phyloP scores from a whole-genome alignment of 37 sponge, comb jelly and placozoan species.

The Bolinopsis microptera region DNA sequence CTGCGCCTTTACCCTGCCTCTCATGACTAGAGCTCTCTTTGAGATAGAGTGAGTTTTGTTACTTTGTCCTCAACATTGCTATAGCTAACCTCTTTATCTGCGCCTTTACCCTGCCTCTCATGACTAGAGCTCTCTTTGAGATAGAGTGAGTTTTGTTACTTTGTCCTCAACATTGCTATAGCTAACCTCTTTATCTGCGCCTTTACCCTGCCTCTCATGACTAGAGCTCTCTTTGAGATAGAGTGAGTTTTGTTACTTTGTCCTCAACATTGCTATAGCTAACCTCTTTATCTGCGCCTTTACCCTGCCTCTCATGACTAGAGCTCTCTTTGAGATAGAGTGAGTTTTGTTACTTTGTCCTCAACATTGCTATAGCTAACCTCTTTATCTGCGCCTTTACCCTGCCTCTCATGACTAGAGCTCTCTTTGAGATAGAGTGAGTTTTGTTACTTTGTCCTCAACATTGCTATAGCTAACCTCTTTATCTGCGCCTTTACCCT shows the following conservation, averaged over 20 bases:
- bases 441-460: background rate
- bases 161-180: conserved; percentile 32
- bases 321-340: conserved; percentile 23
- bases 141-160: background rate
- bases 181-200: conserved; percentile 49
- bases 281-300: conserved; percentile 35
- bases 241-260: background rate
- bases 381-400: conserved; percentile 26
- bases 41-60: background rate
- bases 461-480: conserved; percentile 43
- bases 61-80: conserved; percentile 44
- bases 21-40: conserved; percentile 18
- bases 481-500: conserved; percentile 38
- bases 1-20: conserved; percentile 17
- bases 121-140: conserved; percentile 33
- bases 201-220: background rate
- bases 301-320: conserved; percentile 9
- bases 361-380: conserved; percentile 48
- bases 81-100: conserved; percentile 49
- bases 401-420: conserved; percentile 11
- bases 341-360: background rate
- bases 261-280: conserved; percentile 43
- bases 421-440: conserved; percentile 8
- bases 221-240: conserved; percentile 26
- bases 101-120: background rate